These are phyloP conservation scores for Sinella curviseta DNA, from an alignment of 1,140 invertebrate species.

Conservation along the genomic window DNA sequence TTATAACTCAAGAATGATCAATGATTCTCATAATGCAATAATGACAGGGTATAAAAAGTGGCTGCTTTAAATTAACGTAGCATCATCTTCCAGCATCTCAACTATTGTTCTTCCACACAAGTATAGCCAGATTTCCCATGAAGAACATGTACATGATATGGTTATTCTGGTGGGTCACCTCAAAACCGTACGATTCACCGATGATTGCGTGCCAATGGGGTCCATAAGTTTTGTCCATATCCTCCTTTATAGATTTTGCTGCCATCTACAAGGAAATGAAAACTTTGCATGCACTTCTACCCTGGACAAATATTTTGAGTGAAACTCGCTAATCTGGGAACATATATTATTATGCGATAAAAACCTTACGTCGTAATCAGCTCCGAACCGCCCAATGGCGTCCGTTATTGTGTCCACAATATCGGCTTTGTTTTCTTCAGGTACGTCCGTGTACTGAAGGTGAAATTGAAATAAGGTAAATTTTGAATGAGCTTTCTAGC, in stretches of 20 bases:
- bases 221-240: slow-evolving; percentile 91
- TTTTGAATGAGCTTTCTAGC: too few species aligned
- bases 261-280: slow-evolving; percentile 65
- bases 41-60: too few species aligned
- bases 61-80: too few species aligned
- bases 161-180: slow-evolving; percentile 62
- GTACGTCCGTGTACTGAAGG: slow-evolving; percentile 87
- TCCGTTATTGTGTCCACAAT: slow-evolving; percentile 85
- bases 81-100: too few species aligned
- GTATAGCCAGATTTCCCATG: slow-evolving; percentile 50
- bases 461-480: too few species aligned
- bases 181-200: slow-evolving; percentile 63
- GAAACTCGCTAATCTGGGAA: too few species aligned
- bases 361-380: slow-evolving; percentile 81
- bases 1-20: too few species aligned
- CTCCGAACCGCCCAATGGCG: slow-evolving; percentile 83
- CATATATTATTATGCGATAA: too few species aligned
- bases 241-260: slow-evolving; percentile 87
- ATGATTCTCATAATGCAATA: too few species aligned
- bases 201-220: slow-evolving; percentile 68
- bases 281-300: too few species aligned
- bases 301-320: too few species aligned
- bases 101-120: slow-evolving; percentile 45
- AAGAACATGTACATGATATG: slow-evolving; percentile 65
- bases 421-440: slow-evolving; percentile 85